Evolutionary conservation across 2,888 invertebrate genomes (phyloP).

Genomic region (Euzetes globulus): DNA sequence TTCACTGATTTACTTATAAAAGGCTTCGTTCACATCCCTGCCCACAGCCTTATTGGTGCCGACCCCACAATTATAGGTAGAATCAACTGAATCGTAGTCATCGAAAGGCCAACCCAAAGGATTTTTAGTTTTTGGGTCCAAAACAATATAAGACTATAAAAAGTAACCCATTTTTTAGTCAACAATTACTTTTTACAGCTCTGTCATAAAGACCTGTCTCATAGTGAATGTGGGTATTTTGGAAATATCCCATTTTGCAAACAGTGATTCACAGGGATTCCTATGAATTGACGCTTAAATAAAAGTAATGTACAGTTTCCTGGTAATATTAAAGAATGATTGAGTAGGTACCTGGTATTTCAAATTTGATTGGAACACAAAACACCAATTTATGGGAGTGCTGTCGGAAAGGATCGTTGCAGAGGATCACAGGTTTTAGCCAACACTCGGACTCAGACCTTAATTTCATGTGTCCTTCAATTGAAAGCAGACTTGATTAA

Average conservation of each 20-base stretch:
- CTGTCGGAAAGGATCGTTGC: neutral
- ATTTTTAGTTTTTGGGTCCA: neutral
- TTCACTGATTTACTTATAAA: neutral
- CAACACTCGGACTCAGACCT: neutral
- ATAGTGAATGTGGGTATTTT: constrained; percentile 1
- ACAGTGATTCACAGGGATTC: neutral
- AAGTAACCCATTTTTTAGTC: neutral
- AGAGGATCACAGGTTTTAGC: constrained; percentile 8
- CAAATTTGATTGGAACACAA: constrained; percentile 10
- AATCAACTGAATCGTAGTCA: neutral
- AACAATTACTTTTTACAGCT: neutral
- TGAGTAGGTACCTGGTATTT: neutral
- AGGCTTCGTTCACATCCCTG: neutral
- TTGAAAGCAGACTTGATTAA: neutral
- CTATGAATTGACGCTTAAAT: neutral
- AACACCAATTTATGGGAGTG: neutral
- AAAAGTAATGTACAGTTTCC: neutral
- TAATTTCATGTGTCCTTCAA: constrained; percentile 7
- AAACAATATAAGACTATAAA: constrained; percentile 6
- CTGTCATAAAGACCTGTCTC: neutral
- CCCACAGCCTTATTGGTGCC: neutral
- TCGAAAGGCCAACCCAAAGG: neutral
- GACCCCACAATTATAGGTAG: neutral
- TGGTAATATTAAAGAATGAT: neutral
- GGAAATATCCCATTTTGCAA: neutral